Evolutionary conservation across 2,888 invertebrate genomes (phyloP).

Genomic region (Drosophila mayaguana): DNA sequence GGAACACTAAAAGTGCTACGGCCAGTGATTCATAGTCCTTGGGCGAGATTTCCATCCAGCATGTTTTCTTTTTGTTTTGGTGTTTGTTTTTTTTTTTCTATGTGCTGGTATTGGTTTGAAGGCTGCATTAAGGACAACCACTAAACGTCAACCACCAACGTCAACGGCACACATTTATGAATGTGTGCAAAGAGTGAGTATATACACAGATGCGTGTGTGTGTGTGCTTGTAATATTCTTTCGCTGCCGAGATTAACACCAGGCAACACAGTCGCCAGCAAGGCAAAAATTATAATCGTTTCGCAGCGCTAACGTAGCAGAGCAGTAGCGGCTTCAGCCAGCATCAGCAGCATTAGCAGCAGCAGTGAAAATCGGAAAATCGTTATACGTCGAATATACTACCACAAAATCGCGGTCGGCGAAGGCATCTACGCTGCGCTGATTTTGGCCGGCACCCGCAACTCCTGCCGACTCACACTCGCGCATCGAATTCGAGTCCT

Average conservation of each 20-base stretch:
- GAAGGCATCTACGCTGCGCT: slow-evolving; percentile 42
- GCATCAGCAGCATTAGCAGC: slow-evolving; percentile 8
- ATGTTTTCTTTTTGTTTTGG: slow-evolving; percentile 20
- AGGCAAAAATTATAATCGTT: slow-evolving; percentile 64
- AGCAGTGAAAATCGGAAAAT: slow-evolving; percentile 72
- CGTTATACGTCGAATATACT: slow-evolving; percentile 68
- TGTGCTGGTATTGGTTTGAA: slow-evolving; percentile 53
- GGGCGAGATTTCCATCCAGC: slow-evolving; percentile 12
- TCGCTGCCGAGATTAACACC: slow-evolving; percentile 63
- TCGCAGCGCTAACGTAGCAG: slow-evolving; percentile 37
- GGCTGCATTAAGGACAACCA: slow-evolving; percentile 75
- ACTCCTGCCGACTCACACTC: slow-evolving; percentile 61
- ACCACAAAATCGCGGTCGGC: slow-evolving; percentile 71
- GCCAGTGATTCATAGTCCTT: slow-evolving; percentile 46
- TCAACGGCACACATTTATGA: slow-evolving; percentile 68
- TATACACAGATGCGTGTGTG: slow-evolving; percentile 18
- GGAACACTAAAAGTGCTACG: slow-evolving; percentile 60
- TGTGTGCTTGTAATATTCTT: slow-evolving; percentile 56
- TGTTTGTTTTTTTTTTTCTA: slow-evolving; percentile 27
- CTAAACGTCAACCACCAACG: slow-evolving; percentile 78
- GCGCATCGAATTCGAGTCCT: slow-evolving; percentile 61
- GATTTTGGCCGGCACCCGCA: slow-evolving; percentile 62
- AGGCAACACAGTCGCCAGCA: slow-evolving; percentile 46
- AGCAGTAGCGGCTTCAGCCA: slow-evolving; percentile 13
- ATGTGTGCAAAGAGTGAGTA: background rate